Evolutionary conservation across 1,140 invertebrate species (phyloP), one percentile per base, ranked within the genome.

Genomic region (Cotesia chilonis): DNA sequence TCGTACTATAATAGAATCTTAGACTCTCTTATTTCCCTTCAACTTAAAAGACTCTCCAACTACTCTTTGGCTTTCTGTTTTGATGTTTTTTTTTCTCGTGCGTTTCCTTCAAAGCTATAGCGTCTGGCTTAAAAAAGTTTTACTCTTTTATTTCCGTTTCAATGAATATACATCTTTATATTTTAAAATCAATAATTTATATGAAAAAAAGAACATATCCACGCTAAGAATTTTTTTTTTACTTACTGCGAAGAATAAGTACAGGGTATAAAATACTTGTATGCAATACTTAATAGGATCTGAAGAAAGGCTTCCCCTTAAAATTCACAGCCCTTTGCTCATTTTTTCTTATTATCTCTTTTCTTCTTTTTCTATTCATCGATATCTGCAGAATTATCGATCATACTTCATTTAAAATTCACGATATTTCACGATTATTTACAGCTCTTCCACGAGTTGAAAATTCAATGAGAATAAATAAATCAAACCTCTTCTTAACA

Each of bases 221-320:
- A 55, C 17, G 54, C 12, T n/a, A n/a, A 17, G 17, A 55, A 55
- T 55, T 55, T 55, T 55, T 55, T 17, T 17, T 55, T 55, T 14
- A 14, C 12, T 55, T 55, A 47, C 41, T 6, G 41, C n/a, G n/a
- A 55, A 55, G 54, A 55, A n/a, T 14, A 57, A 68, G 47, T 37
- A 35, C 14, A 14, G 54, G 35, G 67, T 37, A 47, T 7, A 6
- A 10, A 47, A 47, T 6, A 37, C 55, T 37, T 68, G 54, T 70
- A 73, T 74, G 70, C 70, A 60, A 75, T 77, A 75, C 72, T 79
- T 82, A 82, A 82, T 81, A 76, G 81, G 80, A 81, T 82, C 78
- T 80, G 54, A 79, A 81, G 78, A 80, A 73, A 72, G 81, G 80
- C 80, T 81, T 82, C 81, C 66, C 60, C 74, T 81, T 81, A 77